phyloP scores from a whole-genome alignment of 2,888 invertebrate species.

The Argynnis bischoffii region DNA sequence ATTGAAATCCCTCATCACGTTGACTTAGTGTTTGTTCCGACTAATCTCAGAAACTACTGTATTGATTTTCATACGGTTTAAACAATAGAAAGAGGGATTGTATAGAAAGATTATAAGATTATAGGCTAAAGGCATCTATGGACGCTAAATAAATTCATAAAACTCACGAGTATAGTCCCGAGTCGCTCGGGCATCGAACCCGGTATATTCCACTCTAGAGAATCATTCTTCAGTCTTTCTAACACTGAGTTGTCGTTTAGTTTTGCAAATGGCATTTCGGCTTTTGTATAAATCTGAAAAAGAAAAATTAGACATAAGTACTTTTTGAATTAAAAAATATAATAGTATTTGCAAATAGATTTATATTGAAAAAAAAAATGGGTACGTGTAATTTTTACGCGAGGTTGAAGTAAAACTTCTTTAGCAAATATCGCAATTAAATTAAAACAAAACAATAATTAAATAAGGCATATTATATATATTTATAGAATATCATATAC shows the following conservation, averaged over 20 bases:
- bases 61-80: too few relatives aligned
- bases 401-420: too few relatives aligned
- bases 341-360: too few relatives aligned
- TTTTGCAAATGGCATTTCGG: slow-evolving; percentile 81
- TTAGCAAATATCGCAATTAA: too few relatives aligned
- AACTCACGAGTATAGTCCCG: slow-evolving; percentile 63
- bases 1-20: background rate
- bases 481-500: too few relatives aligned
- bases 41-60: too few relatives aligned
- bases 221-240: slow-evolving; percentile 83
- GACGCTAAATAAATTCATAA: background rate
- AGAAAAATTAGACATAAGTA: background rate
- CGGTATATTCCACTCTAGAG: slow-evolving; percentile 86
- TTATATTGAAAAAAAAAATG: too few relatives aligned
- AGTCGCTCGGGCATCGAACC: slow-evolving; percentile 84
- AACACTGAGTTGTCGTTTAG: slow-evolving; percentile 89
- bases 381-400: too few relatives aligned
- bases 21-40: too few relatives aligned
- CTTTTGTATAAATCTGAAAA: slow-evolving; percentile 74
- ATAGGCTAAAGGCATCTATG: background rate
- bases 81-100: too few relatives aligned
- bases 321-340: background rate
- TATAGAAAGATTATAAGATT: background rate
- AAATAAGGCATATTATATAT: too few relatives aligned
- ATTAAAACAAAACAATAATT: too few relatives aligned